Evolutionary conservation across 2,888 invertebrate species (phyloP), one percentile per base, ranked within the genome.

Genomic region (Crepidodera aurea): DNA sequence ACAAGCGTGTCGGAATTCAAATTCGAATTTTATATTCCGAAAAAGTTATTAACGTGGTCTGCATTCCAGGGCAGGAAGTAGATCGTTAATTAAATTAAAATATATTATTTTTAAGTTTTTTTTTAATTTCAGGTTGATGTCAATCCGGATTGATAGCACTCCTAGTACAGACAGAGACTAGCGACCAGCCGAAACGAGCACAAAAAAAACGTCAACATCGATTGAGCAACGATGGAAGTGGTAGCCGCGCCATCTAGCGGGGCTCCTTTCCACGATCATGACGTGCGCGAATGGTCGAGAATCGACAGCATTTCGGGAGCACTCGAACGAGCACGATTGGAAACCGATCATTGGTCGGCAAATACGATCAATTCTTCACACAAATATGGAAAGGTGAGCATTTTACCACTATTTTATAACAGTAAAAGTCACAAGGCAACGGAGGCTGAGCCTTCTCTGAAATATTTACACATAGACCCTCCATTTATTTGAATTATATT

Each of bases 251-350:
- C 78, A 61, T 77, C 79, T 29, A 68, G 66, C 16, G 74, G 75
- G 44, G 79, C 77, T 64, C 83, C 84, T 13, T 83, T 83, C 71
- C 82, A 83, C 71, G 83, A 83, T 67, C 83, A 82, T 72, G 83
- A 84, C 75, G 83, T 84, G 67, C 81, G 83, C 72, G 85, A 85
- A 73, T 85, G 85, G 85, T 83, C 84, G 59, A 78, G 82, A 64
- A 77, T 84, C 66, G 84, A 85, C 75, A 80, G 81, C 69, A 77
- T 84, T 68, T 84, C 84, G 29, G 85, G 84, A 18, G 83, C 84
- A 73, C 75, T 84, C 71, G 84, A 85, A 74, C 79, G 83, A 67
- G 85, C 84, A 29, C 77, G 85, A 29, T 77, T 84, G 29, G 84
- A 85, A 75, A 84, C 84, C 27, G 84, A 84, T 72, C 83, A 82